Percentiles rank a stretch among this genome's conserved stretches.
Evolutionary conservation across 2,797 vertebrate genomes (phyloP).

Genomic region (Gallinago stenura): DNA sequence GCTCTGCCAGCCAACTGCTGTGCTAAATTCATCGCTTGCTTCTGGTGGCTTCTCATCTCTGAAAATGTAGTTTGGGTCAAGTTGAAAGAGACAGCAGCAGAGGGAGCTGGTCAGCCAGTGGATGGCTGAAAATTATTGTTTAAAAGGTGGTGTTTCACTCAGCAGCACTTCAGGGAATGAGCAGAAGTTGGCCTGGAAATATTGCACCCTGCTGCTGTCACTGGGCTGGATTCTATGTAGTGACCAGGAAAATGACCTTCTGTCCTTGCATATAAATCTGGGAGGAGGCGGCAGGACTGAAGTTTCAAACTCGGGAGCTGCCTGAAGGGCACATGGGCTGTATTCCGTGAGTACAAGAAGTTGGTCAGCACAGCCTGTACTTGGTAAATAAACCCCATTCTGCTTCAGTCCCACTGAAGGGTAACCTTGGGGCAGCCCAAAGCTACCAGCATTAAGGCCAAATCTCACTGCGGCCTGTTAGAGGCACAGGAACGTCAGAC

Average conservation of each 20-base stretch:
- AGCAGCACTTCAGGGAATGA: neutral
- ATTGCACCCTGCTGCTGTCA: neutral
- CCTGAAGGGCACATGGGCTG: neutral
- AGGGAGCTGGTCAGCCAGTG: slow-evolving; percentile 39
- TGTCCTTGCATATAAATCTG: accelerated
- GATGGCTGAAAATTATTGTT: neutral
- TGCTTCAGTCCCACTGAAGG: accelerated
- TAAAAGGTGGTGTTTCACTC: neutral
- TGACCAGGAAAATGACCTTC: neutral
- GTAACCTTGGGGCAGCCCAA: neutral
- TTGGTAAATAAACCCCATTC: neutral
- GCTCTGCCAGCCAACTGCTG: neutral
- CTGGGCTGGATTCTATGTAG: neutral
- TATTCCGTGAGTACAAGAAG: neutral
- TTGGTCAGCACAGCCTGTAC: neutral
- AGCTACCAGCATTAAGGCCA: accelerated
- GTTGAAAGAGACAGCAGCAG: slow-evolving; percentile 52
- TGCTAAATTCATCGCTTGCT: neutral
- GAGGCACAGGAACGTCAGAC: accelerated
- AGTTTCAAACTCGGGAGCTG: neutral
- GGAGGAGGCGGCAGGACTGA: neutral
- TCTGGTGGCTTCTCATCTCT: neutral
- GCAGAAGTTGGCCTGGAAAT: neutral
- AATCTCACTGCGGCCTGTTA: accelerated
- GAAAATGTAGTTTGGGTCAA: neutral